These are phyloP conservation scores for Melanotus villosus DNA, from an alignment of 2,888 invertebrate species.

Conservation along the genomic window DNA sequence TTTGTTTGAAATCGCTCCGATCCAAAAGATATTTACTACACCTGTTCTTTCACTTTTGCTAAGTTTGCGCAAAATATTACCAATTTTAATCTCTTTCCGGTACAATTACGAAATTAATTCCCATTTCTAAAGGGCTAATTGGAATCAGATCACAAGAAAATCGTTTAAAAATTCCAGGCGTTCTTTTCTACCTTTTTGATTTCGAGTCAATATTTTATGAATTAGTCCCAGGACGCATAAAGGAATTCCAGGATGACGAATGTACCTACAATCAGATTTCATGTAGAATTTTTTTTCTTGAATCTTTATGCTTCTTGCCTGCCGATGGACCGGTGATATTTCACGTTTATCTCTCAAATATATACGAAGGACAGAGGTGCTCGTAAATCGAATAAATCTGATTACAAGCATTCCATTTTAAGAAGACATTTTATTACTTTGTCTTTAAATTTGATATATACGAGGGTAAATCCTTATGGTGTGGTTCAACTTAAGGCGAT, in stretches of 20 bases:
- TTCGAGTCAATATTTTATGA: too few species aligned
- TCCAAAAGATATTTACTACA: not conserved
- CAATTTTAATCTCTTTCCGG: too few species aligned
- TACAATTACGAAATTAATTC: too few species aligned
- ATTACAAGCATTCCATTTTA: slow-evolving; percentile 6
- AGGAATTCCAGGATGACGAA: too few species aligned
- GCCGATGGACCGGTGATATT: not conserved
- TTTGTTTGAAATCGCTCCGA: slow-evolving; percentile 1
- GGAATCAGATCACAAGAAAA: too few species aligned
- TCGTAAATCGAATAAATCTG: slow-evolving; percentile 17
- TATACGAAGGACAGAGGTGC: slow-evolving; percentile 1
- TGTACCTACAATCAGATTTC: not conserved
- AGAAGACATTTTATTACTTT: not conserved
- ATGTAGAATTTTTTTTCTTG: not conserved
- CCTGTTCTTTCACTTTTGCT: too few species aligned
- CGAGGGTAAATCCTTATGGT: not conserved
- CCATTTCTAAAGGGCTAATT: too few species aligned
- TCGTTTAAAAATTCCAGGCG: too few species aligned
- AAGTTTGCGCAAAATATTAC: too few species aligned
- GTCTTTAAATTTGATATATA: not conserved
- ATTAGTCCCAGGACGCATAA: too few species aligned
- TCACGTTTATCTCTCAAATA: slow-evolving; percentile 10
- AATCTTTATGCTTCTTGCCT: not conserved
- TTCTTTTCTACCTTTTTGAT: too few species aligned
- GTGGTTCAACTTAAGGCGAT: too few species aligned